Conservation (phyloP, 1,140 invertebrate species). For the Drosophila ironensis region DNA sequence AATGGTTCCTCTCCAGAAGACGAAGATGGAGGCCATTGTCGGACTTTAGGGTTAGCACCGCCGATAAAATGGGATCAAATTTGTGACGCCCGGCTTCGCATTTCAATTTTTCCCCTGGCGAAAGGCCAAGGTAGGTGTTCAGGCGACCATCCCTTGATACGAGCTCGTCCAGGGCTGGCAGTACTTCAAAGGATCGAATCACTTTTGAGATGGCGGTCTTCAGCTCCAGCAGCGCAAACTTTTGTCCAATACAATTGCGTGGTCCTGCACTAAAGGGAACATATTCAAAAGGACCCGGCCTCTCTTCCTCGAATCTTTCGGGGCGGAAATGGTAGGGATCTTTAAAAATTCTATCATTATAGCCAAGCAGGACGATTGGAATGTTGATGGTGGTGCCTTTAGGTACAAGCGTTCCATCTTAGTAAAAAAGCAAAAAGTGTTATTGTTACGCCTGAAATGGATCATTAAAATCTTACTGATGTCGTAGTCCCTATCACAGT, state of each 20-base stretch:
- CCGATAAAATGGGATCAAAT: constrained; percentile 67
- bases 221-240: constrained; percentile 83
- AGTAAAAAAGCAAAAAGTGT: neutral
- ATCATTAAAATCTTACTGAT: constrained; percentile 47
- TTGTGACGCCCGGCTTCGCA: constrained; percentile 45
- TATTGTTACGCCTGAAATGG: neutral
- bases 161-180: constrained; percentile 65
- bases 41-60: constrained; percentile 68
- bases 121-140: constrained; percentile 51
- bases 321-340: constrained; percentile 90
- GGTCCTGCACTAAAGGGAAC: constrained; percentile 84
- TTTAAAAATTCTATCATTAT: constrained; percentile 84
- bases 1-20: constrained; percentile 34
- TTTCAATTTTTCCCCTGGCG: constrained; percentile 17
- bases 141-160: constrained; percentile 55
- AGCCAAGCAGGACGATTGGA: constrained; percentile 51
- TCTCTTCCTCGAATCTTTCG: constrained; percentile 86
- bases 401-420: constrained; percentile 63
- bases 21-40: constrained; percentile 69
- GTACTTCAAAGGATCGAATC: constrained; percentile 75
- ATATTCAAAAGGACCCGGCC: constrained; percentile 83
- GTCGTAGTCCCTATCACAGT: constrained; percentile 57
- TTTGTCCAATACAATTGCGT: constrained; percentile 81
- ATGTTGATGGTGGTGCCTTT: constrained; percentile 58
- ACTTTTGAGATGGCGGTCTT: constrained; percentile 82